Evolutionary conservation across 1,140 invertebrate species (phyloP).

Genomic region (Telenomus remus): DNA sequence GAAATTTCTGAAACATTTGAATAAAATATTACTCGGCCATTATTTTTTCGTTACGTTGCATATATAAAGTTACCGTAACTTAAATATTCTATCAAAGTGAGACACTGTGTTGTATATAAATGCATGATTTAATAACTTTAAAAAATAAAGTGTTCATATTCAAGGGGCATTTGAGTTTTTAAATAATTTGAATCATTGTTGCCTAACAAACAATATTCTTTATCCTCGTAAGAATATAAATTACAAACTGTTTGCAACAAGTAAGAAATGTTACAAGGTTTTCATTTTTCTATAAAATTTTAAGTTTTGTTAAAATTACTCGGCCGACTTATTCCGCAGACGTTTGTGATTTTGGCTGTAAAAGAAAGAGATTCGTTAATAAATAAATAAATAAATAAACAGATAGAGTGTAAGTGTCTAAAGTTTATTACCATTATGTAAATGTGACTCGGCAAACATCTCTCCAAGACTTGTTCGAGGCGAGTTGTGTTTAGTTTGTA

Average conservation of each 20-base stretch:
- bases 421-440: constrained; percentile 78
- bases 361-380: constrained; percentile 20
- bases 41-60: too few species aligned
- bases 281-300: constrained; percentile 7
- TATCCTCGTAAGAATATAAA: constrained; percentile 36
- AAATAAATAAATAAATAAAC: too few species aligned
- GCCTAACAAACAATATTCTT: constrained; percentile 52
- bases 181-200: constrained; percentile 31
- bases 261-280: constrained; percentile 46
- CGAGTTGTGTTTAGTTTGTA: constrained; percentile 68
- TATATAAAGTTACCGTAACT: too few species aligned
- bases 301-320: background rate
- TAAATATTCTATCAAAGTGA: constrained; percentile 1
- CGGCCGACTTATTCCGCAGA: constrained; percentile 55
- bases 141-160: background rate
- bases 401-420: too few species aligned
- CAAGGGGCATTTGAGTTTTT: constrained; percentile 9
- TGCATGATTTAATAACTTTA: constrained; percentile 14
- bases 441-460: constrained; percentile 79
- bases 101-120: constrained; percentile 19
- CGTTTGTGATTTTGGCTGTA: constrained; percentile 67
- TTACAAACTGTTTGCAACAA: constrained; percentile 29
- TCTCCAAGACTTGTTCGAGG: constrained; percentile 76
- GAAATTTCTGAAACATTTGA: constrained; percentile 6
- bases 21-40: constrained; percentile 9